phyloP scores from a whole-genome alignment of 2,888 invertebrate species.

The Tridacna crocea region DNA sequence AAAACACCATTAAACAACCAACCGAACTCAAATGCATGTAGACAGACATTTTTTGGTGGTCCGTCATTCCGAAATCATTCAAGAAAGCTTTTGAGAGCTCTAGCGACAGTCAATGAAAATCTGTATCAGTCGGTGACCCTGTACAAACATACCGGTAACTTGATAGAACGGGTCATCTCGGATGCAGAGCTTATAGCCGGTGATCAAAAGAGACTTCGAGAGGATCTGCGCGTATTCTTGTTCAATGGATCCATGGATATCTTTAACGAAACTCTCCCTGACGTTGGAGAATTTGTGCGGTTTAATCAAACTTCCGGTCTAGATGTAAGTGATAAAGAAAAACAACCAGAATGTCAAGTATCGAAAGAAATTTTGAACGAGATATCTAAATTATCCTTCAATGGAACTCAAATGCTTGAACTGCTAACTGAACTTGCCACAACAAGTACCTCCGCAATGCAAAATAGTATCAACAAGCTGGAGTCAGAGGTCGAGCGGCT shows the following conservation, averaged over 20 bases:
- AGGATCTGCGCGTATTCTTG: slow-evolving; percentile 61
- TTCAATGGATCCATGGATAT: slow-evolving; percentile 53
- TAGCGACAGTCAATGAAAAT: slow-evolving; percentile 71
- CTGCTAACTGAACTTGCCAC: slow-evolving; percentile 72
- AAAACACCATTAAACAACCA: slow-evolving; percentile 26
- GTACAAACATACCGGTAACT: slow-evolving; percentile 69
- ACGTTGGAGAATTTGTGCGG: slow-evolving; percentile 35
- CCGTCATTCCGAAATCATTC: slow-evolving; percentile 57
- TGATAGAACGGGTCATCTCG: slow-evolving; percentile 71
- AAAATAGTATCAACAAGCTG: slow-evolving; percentile 61
- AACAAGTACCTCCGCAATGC: slow-evolving; percentile 68
- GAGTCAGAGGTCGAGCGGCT: slow-evolving; percentile 68
- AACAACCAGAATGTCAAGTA: slow-evolving; percentile 42
- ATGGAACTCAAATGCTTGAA: slow-evolving; percentile 64
- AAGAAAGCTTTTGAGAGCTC: slow-evolving; percentile 62
- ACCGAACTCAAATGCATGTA: slow-evolving; percentile 23
- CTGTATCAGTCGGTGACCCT: slow-evolving; percentile 72
- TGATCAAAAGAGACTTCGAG: slow-evolving; percentile 68
- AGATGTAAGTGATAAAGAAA: slow-evolving; percentile 1
- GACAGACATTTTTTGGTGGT: slow-evolving; percentile 25
- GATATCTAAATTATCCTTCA: slow-evolving; percentile 56
- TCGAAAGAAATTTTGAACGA: slow-evolving; percentile 52
- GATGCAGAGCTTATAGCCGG: slow-evolving; percentile 71
- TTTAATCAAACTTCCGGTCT: slow-evolving; percentile 10
- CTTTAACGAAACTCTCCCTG: slow-evolving; percentile 46